Evolutionary conservation across 2,888 invertebrate species (phyloP).

Genomic region (Aphidoletes aphidimyza): DNA sequence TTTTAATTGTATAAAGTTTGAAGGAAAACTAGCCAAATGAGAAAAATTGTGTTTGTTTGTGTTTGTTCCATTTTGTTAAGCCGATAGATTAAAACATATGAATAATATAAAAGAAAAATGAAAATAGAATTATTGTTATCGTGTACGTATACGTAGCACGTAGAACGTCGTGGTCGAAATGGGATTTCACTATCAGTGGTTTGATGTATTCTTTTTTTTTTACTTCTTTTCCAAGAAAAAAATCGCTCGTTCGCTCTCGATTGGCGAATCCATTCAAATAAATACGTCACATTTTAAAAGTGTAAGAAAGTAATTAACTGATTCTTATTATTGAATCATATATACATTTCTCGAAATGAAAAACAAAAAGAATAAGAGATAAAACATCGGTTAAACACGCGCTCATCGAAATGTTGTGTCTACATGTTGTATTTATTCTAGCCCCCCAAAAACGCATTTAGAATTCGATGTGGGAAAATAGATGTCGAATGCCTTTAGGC

Average conservation of each 20-base stretch:
- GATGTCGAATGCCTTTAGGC: constrained; percentile 30
- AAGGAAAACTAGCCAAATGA: neutral
- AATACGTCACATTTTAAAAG: neutral
- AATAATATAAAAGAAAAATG: neutral
- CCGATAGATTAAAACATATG: neutral
- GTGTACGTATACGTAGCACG: neutral
- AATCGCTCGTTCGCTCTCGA: neutral
- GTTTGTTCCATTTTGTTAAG: neutral
- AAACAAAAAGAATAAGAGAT: neutral
- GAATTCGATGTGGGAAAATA: neutral
- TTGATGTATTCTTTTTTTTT: neutral
- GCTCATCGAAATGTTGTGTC: constrained; percentile 16
- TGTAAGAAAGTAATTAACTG: neutral
- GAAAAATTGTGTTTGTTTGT: no score
- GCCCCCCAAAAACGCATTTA: neutral
- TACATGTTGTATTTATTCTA: constrained; percentile 5
- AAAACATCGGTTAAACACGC: neutral
- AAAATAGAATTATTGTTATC: neutral
- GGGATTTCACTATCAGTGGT: neutral
- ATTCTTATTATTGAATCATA: neutral
- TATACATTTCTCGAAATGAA: constrained; percentile 6
- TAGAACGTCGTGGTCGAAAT: neutral
- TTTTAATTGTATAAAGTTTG: neutral
- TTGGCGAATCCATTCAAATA: neutral
- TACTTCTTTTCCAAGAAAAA: neutral